A percentile compares a stretch with the other conserved stretches of the same genome.
These are phyloP conservation scores for Mactra quadrangularis DNA, from an alignment of 1,140 invertebrate species.

Conservation along the genomic window DNA sequence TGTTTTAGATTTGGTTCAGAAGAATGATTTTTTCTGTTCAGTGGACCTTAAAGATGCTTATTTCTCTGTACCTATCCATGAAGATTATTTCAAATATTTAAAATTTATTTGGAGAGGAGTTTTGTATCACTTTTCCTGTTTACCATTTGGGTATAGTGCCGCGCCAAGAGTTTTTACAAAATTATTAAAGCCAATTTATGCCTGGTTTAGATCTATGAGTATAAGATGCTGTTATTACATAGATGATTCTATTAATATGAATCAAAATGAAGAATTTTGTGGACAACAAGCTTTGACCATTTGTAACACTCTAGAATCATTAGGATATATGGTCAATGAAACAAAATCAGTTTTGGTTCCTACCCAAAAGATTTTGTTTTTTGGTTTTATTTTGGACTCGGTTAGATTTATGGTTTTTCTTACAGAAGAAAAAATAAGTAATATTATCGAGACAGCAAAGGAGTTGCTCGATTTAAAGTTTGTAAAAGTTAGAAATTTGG, in stretches of 20 bases:
- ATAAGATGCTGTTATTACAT: conserved; percentile 51
- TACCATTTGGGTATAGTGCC: conserved; percentile 19
- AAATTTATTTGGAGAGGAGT: conserved; percentile 12
- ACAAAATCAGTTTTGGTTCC: neutral
- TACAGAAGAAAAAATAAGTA: conserved; percentile 8
- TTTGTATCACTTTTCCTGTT: neutral
- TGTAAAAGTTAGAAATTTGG: neutral
- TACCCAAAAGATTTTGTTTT: neutral
- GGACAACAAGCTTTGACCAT: neutral
- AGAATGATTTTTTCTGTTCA: conserved; percentile 44
- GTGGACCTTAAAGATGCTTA: conserved; percentile 18
- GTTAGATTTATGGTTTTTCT: conserved; percentile 22
- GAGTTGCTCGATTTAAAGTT: neutral
- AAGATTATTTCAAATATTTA: conserved; percentile 6
- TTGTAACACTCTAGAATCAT: neutral
- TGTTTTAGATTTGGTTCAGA: conserved; percentile 43
- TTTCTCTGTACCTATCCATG: conserved; percentile 42
- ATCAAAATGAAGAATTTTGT: neutral
- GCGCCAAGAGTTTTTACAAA: conserved; percentile 45
- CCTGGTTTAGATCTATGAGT: conserved; percentile 16
- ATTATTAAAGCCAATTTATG: conserved; percentile 55
- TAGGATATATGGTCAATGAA: neutral
- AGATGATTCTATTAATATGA: conserved; percentile 59
- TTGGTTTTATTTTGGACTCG: conserved; percentile 1
- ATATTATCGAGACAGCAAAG: neutral